Base-by-base conservation (phyloP, 2,888 invertebrate genomes). In the Nomada goodeniana region DNA sequence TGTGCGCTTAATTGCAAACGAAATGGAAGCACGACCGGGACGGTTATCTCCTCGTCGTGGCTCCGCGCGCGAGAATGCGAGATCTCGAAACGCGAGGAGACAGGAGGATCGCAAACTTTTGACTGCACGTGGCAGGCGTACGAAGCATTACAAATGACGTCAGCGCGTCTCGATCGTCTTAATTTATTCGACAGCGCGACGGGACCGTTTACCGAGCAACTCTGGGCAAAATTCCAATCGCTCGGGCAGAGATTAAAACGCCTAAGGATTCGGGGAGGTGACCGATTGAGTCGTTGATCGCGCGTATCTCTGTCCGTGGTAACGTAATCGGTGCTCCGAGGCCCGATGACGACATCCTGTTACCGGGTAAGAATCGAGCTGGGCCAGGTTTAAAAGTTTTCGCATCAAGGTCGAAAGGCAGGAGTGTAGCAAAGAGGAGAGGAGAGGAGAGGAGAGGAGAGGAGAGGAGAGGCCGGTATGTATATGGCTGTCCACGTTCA, bases 371-470 rank as follows among this genome's bases (percentile, higher is more conserved):
- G 73, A 68, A 67, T 65, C 72, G 63, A 75, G 53, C 23, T 20
- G 65, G 68, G 57, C 59, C 82, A 79, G 15, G 84, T 80, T 86
- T 77, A 82, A 79, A 81, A 83, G 64, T 80, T 82, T 82, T 77
- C 82, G 81, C 65, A 83, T 85, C 85, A 78, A 79, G 83, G 79
- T 77, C 83, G 82, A 53, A 69, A 29, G 36, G 29, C 23, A 55
- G 10, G n/a, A 73, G 65, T 47, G 44, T 15, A 29, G 36, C 0
- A 57, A 55, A n/a, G 47, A 47, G 29, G 69, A 47, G 42, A 53
- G 26, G 18, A 26, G 44, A 29, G 53, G 11, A 61, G 26, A 52
- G 23, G 63, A 61, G 26, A 52, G 26, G 18, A 36, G 47, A 4
- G 23, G 23, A 26, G 44, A 29, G 53, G 11, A 61, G 26, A 52